Evolutionary conservation across 2,113 vertebrate species (phyloP).

Genomic region (Syngnathus scovelli): DNA sequence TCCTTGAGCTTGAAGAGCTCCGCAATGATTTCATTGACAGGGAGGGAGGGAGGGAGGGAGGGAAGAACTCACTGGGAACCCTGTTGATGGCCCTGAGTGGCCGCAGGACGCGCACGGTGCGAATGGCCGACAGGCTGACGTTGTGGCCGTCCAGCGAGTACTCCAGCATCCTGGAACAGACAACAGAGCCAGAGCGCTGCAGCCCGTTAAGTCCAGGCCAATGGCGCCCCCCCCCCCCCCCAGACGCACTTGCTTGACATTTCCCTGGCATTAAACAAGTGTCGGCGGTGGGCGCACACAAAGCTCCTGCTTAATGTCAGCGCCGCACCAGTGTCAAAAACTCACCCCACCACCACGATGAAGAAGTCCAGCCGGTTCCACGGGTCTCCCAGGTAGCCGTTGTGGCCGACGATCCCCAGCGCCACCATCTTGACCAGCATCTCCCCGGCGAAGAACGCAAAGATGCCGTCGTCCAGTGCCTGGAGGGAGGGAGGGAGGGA

Average conservation of each 20-base stretch:
- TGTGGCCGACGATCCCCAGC: slow-evolving; percentile 90
- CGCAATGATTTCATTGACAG: neutral
- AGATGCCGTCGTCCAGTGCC: slow-evolving; percentile 70
- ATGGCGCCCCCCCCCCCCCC: neutral
- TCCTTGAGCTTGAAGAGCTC: neutral
- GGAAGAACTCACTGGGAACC: slow-evolving; percentile 86
- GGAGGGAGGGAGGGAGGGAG: neutral
- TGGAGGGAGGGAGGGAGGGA: slow-evolving; percentile 3
- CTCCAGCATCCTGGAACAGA: slow-evolving; percentile 86
- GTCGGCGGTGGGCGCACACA: slow-evolving; percentile 32
- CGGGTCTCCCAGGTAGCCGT: slow-evolving; percentile 95
- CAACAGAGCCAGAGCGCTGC: slow-evolving; percentile 25
- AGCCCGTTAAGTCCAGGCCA: slow-evolving; percentile 18
- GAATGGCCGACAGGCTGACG: slow-evolving; percentile 93
- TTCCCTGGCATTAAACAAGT: slow-evolving; percentile 76
- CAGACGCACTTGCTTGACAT: slow-evolving; percentile 69
- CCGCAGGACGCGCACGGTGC: slow-evolving; percentile 91
- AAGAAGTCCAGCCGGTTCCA: slow-evolving; percentile 99
- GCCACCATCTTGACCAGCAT: slow-evolving; percentile 98
- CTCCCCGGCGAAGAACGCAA: slow-evolving; percentile 90
- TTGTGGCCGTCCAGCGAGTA: slow-evolving; percentile 96
- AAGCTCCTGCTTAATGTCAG: slow-evolving; percentile 67
- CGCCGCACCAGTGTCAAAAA: slow-evolving; percentile 29
- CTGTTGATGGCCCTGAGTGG: slow-evolving; percentile 97
- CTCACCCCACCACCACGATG: slow-evolving; percentile 95